Percentiles rank a stretch among this genome's conserved stretches.
Conservation (phyloP, 2,888 invertebrate genomes). For the Hyposoter didymator region DNA sequence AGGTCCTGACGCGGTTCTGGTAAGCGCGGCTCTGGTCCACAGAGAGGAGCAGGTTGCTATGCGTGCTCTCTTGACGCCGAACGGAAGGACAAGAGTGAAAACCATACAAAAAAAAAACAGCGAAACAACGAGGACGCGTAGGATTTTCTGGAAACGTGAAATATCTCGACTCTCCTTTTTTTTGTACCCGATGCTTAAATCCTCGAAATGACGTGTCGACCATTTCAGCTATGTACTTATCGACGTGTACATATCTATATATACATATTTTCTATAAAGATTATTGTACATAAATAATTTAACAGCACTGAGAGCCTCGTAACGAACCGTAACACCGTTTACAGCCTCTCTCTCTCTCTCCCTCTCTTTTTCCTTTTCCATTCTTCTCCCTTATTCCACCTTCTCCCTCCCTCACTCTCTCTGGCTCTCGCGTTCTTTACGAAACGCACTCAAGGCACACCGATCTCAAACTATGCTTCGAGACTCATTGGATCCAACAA, state of each 20-base stretch:
- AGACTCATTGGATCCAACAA: conserved; percentile 53
- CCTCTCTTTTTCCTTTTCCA: conserved; percentile 16
- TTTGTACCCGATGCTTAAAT: conserved; percentile 27
- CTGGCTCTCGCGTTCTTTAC: conserved; percentile 45
- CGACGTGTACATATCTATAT: conserved; percentile 1
- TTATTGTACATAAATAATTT: conserved; percentile 22
- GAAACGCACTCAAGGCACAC: conserved; percentile 61
- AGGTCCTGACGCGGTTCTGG: conserved; percentile 25
- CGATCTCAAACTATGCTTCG: conserved; percentile 40
- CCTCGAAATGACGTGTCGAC: conserved; percentile 43
- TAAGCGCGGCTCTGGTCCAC: conserved; percentile 30
- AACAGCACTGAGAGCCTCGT: conserved; percentile 55
- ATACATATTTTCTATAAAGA: neutral
- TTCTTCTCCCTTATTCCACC: neutral
- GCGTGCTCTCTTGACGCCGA: conserved; percentile 34
- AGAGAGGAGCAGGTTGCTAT: conserved; percentile 45
- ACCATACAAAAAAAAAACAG: conserved; percentile 26
- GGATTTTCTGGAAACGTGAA: conserved; percentile 62
- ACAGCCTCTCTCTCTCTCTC: conserved; percentile 55
- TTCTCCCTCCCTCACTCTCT: conserved; percentile 27
- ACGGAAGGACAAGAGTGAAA: conserved; percentile 27
- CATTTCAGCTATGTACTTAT: conserved; percentile 38
- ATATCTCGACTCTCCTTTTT: conserved; percentile 24
- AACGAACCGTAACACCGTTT: conserved; percentile 72
- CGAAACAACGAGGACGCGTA: conserved; percentile 49